Base-by-base conservation (phyloP, 37 sponge, comb jelly and placozoan species). In the Dysidea cf. avara region DNA sequence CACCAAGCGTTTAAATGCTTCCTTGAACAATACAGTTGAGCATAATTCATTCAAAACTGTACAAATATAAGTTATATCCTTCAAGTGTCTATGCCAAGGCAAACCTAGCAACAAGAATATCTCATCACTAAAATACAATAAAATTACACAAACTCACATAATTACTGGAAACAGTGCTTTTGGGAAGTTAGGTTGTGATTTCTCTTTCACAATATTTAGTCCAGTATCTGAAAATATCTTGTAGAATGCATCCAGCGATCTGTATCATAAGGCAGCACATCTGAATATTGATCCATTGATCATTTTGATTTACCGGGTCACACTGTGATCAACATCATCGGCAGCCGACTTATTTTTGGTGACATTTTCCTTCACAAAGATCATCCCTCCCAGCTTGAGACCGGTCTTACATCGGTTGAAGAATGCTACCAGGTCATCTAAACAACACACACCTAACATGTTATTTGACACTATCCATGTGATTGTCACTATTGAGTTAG, bases 351-450 rank as follows among this genome's bases (percentile, higher is more conserved):
- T 80, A 17, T 71, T 65, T 1, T 51, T 56, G 32, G 81, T 69
- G 0, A 93, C 76, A 63, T 97, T 97, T 61, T 97, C 99, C 78
- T 97, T 97, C 20, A 84, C 77, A 9, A 94, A 67, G 29, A 97
- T 90, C 53, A 90, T 47, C 16, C 99, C 99, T 0, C 64, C 61
- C 35, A 63, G 75, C 12, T 32, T 69, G 1, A 94, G 82, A 0
- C 74, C 94, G 14, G 56, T 64, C 48, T 39, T 60, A 61, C 92
- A 83, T 6, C 92, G 68, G 0, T 33, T 33, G 3, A 97, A 61
- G 68, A 94, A 88, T 14, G 54, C 14, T 3, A 91, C 60, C 20
- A 97, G 66, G 61, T 97, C 94, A 48, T 75, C 87, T 91, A n/a
- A n/a, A n/a, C n/a, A n/a, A n/a, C n/a, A n/a, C n/a, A n/a, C n/a